phyloP scores from a whole-genome alignment of 2,797 vertebrate genomes.

The Alfaro cultratus region DNA sequence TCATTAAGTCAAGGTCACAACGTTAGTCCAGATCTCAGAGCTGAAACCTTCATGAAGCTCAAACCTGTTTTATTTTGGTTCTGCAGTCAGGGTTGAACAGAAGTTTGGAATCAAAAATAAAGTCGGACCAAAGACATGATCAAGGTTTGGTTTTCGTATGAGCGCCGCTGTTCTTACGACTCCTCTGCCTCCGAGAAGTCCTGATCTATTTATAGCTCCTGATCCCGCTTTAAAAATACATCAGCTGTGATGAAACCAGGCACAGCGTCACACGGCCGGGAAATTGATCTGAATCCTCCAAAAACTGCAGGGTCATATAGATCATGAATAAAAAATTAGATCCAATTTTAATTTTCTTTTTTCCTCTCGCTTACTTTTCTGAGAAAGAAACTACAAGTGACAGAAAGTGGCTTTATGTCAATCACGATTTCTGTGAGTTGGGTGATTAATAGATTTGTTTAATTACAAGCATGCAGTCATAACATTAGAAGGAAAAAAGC shows the following conservation, averaged over 20 bases:
- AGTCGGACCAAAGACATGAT: background rate
- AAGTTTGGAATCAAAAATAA: background rate
- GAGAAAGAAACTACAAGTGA: too few relatives aligned
- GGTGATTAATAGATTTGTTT: too few relatives aligned
- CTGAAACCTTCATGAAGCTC: background rate
- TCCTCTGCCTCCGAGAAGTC: slow-evolving; percentile 19
- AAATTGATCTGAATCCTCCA: slow-evolving; percentile 32
- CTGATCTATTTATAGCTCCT: slow-evolving; percentile 50
- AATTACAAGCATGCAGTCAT: too few relatives aligned
- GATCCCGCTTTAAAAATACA: slow-evolving; percentile 57
- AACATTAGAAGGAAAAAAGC: too few relatives aligned
- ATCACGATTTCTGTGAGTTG: too few relatives aligned
- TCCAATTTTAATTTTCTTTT: background rate
- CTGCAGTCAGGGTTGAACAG: background rate
- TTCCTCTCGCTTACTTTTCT: too few relatives aligned
- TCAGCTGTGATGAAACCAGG: slow-evolving; percentile 33
- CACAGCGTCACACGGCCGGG: slow-evolving; percentile 20
- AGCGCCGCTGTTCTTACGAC: background rate
- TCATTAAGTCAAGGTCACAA: slow-evolving; percentile 15
- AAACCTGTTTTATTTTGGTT: background rate
- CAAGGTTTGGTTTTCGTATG: background rate
- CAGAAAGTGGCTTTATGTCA: too few relatives aligned
- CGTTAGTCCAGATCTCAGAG: background rate
- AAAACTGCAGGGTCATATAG: background rate
- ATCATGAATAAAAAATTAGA: too few relatives aligned